Percentiles rank a stretch among this genome's conserved stretches.
Conservation (phyloP, 2,888 invertebrate species). For the Drosophila mulleri region DNA sequence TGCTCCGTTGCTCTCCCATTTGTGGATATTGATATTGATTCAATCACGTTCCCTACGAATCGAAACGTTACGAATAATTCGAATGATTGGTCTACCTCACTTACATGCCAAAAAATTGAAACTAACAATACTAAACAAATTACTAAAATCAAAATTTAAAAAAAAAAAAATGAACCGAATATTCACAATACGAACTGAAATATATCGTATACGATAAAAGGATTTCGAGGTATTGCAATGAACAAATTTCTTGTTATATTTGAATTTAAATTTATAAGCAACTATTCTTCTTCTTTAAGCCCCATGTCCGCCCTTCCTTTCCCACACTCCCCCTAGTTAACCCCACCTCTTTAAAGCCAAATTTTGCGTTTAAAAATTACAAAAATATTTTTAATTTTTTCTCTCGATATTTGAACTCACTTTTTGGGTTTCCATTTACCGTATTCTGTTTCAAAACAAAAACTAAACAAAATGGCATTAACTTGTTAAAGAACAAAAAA, state of each 20-base stretch:
- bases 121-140: constrained; percentile 12
- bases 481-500: constrained; percentile 44
- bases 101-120: constrained; percentile 43
- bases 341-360: constrained; percentile 8
- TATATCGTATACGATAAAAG: constrained; percentile 78
- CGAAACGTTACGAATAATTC: constrained; percentile 61
- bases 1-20: constrained; percentile 79
- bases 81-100: constrained; percentile 82
- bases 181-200: constrained; percentile 64
- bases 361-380: constrained; percentile 38
- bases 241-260: constrained; percentile 78
- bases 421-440: constrained; percentile 32
- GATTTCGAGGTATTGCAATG: constrained; percentile 85
- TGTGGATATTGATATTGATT: constrained; percentile 55
- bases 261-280: constrained; percentile 80
- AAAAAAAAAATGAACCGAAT: constrained; percentile 48
- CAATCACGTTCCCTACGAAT: constrained; percentile 68
- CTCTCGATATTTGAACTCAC: background rate
- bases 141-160: background rate
- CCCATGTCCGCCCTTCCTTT: constrained; percentile 38
- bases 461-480: constrained; percentile 45
- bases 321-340: background rate
- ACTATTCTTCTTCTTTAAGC: constrained; percentile 75
- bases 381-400: constrained; percentile 13
- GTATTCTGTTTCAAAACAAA: constrained; percentile 50